Evolutionary conservation across 2,888 invertebrate species (phyloP), one percentile per base, ranked within the genome.

Genomic region (Osmoderma eremita): DNA sequence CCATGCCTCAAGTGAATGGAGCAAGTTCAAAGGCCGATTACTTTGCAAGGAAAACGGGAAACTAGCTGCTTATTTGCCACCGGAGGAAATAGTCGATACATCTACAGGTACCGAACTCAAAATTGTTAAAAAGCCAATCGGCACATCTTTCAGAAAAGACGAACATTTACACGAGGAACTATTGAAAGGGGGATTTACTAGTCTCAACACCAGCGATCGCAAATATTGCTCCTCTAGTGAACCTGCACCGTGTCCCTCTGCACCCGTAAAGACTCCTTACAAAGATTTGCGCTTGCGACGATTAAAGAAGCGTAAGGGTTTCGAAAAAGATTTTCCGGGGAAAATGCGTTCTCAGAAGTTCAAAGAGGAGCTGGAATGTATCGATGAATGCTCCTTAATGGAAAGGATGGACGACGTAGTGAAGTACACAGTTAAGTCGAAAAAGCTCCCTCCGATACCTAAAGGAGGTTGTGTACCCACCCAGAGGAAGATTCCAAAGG

Each of bases 341-440:
- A 24, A 45, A 3, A 10, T 17, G 13, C 53, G 64, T 8, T 53
- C 42, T 18, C 17, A 48, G 4, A 22, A 56, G n/a, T 8, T 22
- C 3, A 3, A 17, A 20, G 38, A 2, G 48, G 17, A 38, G 6
- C 2, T 15, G 15, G 20, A 51, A 12, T 51, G 36, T 8, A 15
- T 20, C 17, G 48, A 48, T 18, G 53, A 63, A 13, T 18, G 39
- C 8, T 15, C 30, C 22, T 20, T 12, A 5, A 53, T 64, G 0
- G 66, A 58, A n/a, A 48, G 70, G 38, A 64, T 68, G 67, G 70
- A 70, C 58, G 66, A 68, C 3, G 30, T 67, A 12, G 8, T 58
- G 18, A 50, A 64, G 6, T 68, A 64, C 49, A 58, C 58, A 62
- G 67, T 68, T 12, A 68, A 58, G 15, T 53, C 61, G 22, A 70